Evolutionary conservation across 1,140 invertebrate species (phyloP).

Genomic region (Euwallacea similis): DNA sequence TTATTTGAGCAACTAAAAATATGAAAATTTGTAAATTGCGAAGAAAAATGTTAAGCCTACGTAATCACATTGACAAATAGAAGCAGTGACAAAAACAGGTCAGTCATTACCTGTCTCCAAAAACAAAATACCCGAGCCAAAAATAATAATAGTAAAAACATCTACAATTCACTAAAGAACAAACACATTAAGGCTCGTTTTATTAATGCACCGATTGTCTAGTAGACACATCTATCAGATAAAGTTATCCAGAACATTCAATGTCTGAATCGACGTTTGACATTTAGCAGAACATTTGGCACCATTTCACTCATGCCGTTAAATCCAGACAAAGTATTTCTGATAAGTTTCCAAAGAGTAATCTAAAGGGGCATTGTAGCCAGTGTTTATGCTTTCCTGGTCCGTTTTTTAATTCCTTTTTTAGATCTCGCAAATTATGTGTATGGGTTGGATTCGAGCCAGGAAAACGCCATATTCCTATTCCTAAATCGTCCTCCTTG

Average conservation of each 20-base stretch:
- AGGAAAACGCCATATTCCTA: no score
- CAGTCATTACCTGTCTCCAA: no score
- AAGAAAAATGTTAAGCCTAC: no score
- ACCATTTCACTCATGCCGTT: background rate
- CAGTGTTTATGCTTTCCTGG: background rate
- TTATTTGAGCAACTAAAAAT: no score
- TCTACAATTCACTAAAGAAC: background rate
- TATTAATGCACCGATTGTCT: conserved; percentile 6
- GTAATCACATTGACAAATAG: background rate
- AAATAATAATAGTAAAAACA: conserved; percentile 2
- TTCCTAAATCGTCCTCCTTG: background rate
- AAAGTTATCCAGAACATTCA: conserved; percentile 13
- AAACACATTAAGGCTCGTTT: no score
- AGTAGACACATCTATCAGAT: background rate
- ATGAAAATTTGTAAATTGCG: no score
- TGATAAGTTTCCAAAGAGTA: background rate
- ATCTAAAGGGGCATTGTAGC: background rate
- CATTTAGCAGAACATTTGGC: conserved; percentile 22
- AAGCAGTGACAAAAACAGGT: background rate
- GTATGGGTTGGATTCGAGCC: no score
- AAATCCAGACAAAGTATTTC: conserved; percentile 10
- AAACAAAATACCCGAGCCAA: background rate
- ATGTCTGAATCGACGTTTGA: background rate
- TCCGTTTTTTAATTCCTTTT: background rate
- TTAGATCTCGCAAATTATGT: no score